Evolutionary conservation across 2,888 invertebrate genomes (phyloP), one percentile per base, ranked within the genome.

Genomic region (Apotomis capreana): DNA sequence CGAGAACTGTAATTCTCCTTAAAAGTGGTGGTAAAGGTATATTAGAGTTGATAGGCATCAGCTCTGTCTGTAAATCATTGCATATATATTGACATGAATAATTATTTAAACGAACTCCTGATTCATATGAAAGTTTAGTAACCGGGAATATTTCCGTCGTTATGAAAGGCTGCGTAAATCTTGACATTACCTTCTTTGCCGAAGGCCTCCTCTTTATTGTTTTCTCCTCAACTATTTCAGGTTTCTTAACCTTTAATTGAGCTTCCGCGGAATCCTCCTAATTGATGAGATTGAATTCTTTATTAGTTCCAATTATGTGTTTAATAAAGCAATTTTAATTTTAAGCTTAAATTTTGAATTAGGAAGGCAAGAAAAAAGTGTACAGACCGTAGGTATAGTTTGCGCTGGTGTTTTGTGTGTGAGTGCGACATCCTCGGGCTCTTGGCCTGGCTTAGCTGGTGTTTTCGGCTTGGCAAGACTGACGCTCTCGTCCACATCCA

Each of bases 391-490:
- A 37, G 88, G 92, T 77, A 82, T 89, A 69, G 85, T 91, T 79
- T 92, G 90, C 70, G 92, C 88, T 36, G 92, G 92, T 82, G 91
- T 92, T 87, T 91, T 93, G 79, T 93, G 93, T 84, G 91, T 91
- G 54, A 92, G 88, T 67, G 91, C 89, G 75, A 92, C 92, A 1
- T 92, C 90, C 81, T 92, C 93, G 65, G 93, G 92, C 78, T 89
- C 87, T 75, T 89, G 81, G 71, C 85, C 91, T 78, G 91, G 90
- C 75, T 91, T 91, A 54, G 78, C 84, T 58, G 89, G 88, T 74
- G 84, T 73, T 78, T 90, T 92, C 52, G 92, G 92, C 76, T 91
- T 91, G 68, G 87, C 84, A 54, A 93, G 72, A 76, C 84, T 92
- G 75, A 92, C 83, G 75, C 83, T 91, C 93, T 95, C 84, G 84